Evolutionary conservation across 1,140 invertebrate genomes (phyloP).

Genomic region (Triops cancriformis): DNA sequence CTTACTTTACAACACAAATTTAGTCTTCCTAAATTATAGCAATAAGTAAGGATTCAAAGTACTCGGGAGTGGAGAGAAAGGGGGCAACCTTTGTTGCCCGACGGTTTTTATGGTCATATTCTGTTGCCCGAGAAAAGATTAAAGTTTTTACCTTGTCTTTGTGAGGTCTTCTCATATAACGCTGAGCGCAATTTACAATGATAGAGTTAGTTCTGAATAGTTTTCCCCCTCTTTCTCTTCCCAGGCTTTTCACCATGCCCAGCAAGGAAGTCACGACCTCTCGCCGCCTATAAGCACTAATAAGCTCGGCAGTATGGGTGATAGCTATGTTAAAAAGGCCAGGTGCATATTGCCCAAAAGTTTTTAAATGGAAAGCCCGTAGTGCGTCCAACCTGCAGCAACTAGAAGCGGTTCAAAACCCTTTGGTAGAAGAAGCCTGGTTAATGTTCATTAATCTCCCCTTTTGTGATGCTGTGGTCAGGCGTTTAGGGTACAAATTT

Average conservation of each 20-base stretch:
- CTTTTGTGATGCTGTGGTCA: constrained; percentile 4
- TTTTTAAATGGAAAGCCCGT: neutral
- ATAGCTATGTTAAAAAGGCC: neutral
- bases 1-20: too few relatives aligned
- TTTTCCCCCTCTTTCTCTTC: neutral
- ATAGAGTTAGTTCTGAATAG: neutral
- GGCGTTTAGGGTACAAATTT: neutral
- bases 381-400: neutral
- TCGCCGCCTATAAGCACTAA: neutral
- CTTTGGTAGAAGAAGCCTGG: neutral
- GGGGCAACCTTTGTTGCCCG: neutral
- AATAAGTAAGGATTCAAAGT: too few relatives aligned
- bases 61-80: neutral
- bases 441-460: neutral
- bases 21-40: too few relatives aligned
- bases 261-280: neutral
- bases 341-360: neutral
- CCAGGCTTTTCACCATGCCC: neutral
- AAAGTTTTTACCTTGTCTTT: neutral
- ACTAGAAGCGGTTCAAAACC: neutral
- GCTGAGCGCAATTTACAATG: neutral
- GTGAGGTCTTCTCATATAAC: neutral
- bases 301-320: neutral
- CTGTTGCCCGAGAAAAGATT: neutral
- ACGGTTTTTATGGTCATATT: neutral